Percentiles rank a stretch among this genome's conserved stretches.
Evolutionary conservation across 2,888 invertebrate genomes (phyloP).

Genomic region (Callyntrura sp.): DNA sequence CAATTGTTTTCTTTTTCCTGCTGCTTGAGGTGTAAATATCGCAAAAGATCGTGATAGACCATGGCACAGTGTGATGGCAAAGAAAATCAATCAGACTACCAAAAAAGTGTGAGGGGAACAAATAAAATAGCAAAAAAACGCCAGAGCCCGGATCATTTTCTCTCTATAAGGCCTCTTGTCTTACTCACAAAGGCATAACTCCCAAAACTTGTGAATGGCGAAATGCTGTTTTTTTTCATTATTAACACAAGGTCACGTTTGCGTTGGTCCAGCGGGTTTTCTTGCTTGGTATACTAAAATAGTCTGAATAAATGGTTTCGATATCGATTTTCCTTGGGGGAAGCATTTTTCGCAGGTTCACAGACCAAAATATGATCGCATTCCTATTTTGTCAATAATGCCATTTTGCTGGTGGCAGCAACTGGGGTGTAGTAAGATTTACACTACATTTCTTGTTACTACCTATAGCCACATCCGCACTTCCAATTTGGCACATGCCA

Average conservation of each 20-base stretch:
- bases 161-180: slow-evolving; percentile 9
- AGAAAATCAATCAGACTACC: background rate
- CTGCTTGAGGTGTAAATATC: background rate
- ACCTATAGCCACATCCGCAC: too few relatives aligned
- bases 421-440: background rate
- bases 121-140: background rate
- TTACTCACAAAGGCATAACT: slow-evolving; percentile 4
- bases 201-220: background rate
- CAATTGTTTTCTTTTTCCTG: too few relatives aligned
- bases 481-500: slow-evolving; percentile 22
- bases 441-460: too few relatives aligned
- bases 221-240: background rate
- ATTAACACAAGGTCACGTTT: background rate
- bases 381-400: slow-evolving; percentile 26
- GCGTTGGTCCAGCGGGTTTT: background rate
- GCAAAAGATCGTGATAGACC: background rate
- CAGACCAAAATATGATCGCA: background rate
- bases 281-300: background rate
- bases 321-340: slow-evolving; percentile 3
- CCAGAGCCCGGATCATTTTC: background rate
- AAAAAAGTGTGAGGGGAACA: background rate
- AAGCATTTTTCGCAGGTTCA: background rate
- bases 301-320: slow-evolving; percentile 32
- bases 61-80: too few relatives aligned
- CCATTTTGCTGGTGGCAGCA: too few relatives aligned